Percentiles rank a stretch among this genome's conserved stretches.
phyloP scores from a whole-genome alignment of 2,797 vertebrate species.

The Megalops cyprinoides region DNA sequence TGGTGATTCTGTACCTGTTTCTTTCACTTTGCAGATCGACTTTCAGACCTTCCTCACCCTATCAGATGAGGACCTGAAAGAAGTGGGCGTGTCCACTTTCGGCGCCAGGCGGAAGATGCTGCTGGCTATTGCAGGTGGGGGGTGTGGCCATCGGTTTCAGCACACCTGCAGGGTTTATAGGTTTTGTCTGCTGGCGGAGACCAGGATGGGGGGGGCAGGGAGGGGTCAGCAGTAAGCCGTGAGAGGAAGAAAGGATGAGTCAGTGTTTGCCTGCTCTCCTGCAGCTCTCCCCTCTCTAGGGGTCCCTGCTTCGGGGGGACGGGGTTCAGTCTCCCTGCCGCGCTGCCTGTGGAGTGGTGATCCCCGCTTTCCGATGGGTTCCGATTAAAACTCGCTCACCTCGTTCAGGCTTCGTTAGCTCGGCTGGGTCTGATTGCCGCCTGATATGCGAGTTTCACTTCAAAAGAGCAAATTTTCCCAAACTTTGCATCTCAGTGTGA shows the following conservation, averaged over 20 bases:
- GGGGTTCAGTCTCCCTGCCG: too few relatives aligned
- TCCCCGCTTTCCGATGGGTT: constrained; percentile 8
- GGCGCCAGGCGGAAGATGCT: constrained; percentile 82
- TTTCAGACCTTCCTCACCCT: constrained; percentile 81
- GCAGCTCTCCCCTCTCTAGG: too few relatives aligned
- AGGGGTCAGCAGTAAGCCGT: too few relatives aligned
- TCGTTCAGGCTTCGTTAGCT: not conserved
- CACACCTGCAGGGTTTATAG: not conserved
- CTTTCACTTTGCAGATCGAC: constrained; percentile 69
- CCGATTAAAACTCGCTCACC: not conserved
- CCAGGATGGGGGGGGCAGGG: too few relatives aligned
- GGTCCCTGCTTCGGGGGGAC: too few relatives aligned
- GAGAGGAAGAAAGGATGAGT: too few relatives aligned
- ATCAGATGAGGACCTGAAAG: constrained; percentile 81
- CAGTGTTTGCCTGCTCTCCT: too few relatives aligned
- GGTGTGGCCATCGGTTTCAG: not conserved
- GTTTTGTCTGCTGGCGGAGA: too few relatives aligned
- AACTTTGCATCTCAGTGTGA: not conserved
- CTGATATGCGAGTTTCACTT: constrained; percentile 18
- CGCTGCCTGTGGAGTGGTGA: not conserved
- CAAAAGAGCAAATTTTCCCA: constrained; percentile 11
- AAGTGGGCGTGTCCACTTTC: constrained; percentile 79
- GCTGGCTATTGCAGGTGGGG: constrained; percentile 75
- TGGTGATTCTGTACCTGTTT: not conserved
- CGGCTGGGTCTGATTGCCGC: constrained; percentile 4